phyloP scores from a whole-genome alignment of 2,797 vertebrate genomes.

The Halcyon badia region DNA sequence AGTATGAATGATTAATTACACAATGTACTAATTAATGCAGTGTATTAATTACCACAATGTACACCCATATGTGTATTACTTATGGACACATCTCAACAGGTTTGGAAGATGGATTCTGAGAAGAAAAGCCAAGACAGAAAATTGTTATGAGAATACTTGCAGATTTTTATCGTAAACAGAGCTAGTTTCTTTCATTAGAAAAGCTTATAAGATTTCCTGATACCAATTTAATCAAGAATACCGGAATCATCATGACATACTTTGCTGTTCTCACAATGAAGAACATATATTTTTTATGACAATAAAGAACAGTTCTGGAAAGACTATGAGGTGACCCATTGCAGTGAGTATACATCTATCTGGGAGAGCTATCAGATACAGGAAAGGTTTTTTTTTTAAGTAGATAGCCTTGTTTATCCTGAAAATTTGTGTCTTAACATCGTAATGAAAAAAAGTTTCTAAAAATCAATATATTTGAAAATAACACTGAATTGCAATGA shows the following conservation, averaged over 20 bases:
- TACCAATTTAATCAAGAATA: neutral
- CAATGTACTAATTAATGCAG: no score
- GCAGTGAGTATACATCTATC: neutral
- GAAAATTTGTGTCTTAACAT: neutral
- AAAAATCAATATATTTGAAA: neutral
- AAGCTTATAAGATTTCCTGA: neutral
- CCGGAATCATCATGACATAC: neutral
- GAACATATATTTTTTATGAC: neutral
- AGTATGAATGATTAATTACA: conserved; percentile 18
- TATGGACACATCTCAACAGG: conserved; percentile 65
- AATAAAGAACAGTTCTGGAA: neutral
- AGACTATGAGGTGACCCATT: neutral
- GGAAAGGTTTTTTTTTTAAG: neutral
- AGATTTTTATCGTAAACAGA: conserved; percentile 57
- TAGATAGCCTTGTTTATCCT: neutral
- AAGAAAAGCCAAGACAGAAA: conserved; percentile 59
- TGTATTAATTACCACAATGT: neutral
- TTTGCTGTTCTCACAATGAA: neutral
- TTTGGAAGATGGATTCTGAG: conserved; percentile 63
- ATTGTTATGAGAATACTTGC: conserved; percentile 48
- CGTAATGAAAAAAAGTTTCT: neutral
- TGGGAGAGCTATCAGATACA: neutral
- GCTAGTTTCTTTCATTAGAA: conserved; percentile 51
- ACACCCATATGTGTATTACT: conserved; percentile 47
- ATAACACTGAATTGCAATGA: neutral